Percentiles rank a stretch among this genome's conserved stretches.
Evolutionary conservation across 2,797 vertebrate species (phyloP).

Genomic region (Epinephelus coioides): DNA sequence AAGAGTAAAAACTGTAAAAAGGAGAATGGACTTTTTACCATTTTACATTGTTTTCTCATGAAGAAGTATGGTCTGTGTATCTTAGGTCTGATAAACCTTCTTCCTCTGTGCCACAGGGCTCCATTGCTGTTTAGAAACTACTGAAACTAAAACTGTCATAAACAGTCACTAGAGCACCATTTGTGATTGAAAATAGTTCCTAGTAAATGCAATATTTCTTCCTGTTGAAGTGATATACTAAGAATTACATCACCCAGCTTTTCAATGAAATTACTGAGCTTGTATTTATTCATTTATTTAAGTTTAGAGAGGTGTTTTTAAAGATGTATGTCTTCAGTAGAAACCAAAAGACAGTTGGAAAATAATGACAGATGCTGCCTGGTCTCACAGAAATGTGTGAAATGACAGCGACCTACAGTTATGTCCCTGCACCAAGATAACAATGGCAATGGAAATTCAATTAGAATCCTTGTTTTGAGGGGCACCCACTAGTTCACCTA

Average conservation of each 20-base stretch:
- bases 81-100: not conserved
- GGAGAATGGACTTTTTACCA: conserved; percentile 16
- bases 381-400: too few relatives aligned
- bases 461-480: too few relatives aligned
- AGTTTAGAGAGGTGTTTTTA: not conserved
- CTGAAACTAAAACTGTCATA: not conserved
- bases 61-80: not conserved
- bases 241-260: too few relatives aligned
- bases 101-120: not conserved
- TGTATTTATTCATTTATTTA: too few relatives aligned
- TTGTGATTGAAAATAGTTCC: not conserved
- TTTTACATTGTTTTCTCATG: not conserved
- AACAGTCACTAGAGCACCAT: not conserved
- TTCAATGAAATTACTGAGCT: too few relatives aligned
- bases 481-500: too few relatives aligned
- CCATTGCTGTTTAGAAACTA: not conserved
- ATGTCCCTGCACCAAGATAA: too few relatives aligned
- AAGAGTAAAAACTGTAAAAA: conserved; percentile 7
- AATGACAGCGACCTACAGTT: too few relatives aligned
- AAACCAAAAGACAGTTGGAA: not conserved
- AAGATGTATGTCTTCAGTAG: not conserved
- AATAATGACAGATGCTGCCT: too few relatives aligned
- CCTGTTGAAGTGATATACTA: not conserved
- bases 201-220: not conserved
- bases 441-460: too few relatives aligned